Evolutionary conservation across 2,888 invertebrate genomes (phyloP), one percentile per base, ranked within the genome.

Genomic region (Melipona bicolor): DNA sequence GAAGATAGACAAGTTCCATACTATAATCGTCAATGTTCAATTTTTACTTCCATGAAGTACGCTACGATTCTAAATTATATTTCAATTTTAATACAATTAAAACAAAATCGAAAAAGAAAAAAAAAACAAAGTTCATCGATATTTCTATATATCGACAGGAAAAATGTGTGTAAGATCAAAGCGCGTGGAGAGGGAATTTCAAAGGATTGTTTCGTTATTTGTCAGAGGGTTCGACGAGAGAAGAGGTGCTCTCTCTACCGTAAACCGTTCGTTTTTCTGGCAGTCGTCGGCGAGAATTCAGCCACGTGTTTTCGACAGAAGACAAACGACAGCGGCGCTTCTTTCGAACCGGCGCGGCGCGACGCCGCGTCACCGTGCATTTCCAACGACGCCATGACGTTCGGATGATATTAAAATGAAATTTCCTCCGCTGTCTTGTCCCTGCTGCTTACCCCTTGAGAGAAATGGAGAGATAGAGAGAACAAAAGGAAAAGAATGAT

Each of bases 401-500:
- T 85, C 80, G 71, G 85, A 74, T 71, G 85, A 85, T 85, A 85
- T 85, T 85, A 84, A 85, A 85, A 84, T 80, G 85, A 84, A 84
- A 85, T 83, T 84, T 80, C 56, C 62, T 59, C 68, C 56, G 72
- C n/a, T 68, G 62, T 74, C 27, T 27, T 56, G 54, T 71, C 68
- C 27, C 68, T 19, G 71, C n/a, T 65, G 71, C n/a, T 65, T 65
- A 50, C 62, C n/a, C 11, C 5, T 27, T 4, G n/a, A 17, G 17
- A 4, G 27, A 17, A 0, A 6, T 5, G 19, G 17, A 1, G 9
- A 11, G 0, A 11, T 11, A 17, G 17, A 3, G 27, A 17, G 5
- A 4, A 11, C 43, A 24, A 11, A 2, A 5, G 0, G 15, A 43
- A n/a, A n/a, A n/a, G 36, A 36, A 56, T 3, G 64, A 15, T 32